Evolutionary conservation across 1,140 invertebrate species (phyloP), one percentile per base, ranked within the genome.

Genomic region (Saccostrea cuccullata): DNA sequence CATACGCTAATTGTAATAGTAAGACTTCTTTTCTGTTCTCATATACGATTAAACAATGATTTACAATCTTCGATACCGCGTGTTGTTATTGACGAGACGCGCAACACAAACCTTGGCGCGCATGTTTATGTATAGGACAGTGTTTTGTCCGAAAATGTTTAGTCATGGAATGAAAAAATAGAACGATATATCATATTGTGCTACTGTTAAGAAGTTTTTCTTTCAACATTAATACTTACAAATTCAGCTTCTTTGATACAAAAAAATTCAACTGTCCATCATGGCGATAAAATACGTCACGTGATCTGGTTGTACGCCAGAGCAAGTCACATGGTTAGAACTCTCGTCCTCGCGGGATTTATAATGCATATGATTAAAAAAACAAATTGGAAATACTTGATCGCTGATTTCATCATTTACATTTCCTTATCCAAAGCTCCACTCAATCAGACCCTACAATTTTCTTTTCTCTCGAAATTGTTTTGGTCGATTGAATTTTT

Each of bases 231-330:
- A n/a, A 73, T 73, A 73, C 70, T 73, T 36, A 73, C 70, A 26
- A 55, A 3, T 47, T 20, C 55, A 83, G 47, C 20, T 83, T 83
- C 11, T n/a, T n/a, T 4, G n/a, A 40, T 55, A 12, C 40, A 47
- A 83, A 55, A 55, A 23, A 36, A n/a, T 77, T 77, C 73, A 77
- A 36, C 40, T 87, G 89, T 89, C 86, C 89, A 89, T 89, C 91
- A 94, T 94, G 94, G 94, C 93, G 93, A 93, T 87, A 77, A 89
- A 89, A 87, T 40, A 73, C 40, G 91, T 94, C 94, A 94, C 93
- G 94, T 94, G 94, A 94, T 92, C 88, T 90, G 40, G 91, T 94
- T 92, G 94, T 94, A 94, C 93, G 91, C 92, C 92, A 93, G 91
- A 93, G 91, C 90, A 93, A 92, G 92, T 94, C 94, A 94, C 93